Evolutionary conservation across 2,797 vertebrate species (phyloP), one percentile per base, ranked within the genome.

Genomic region (Pyrocephalus nanus): DNA sequence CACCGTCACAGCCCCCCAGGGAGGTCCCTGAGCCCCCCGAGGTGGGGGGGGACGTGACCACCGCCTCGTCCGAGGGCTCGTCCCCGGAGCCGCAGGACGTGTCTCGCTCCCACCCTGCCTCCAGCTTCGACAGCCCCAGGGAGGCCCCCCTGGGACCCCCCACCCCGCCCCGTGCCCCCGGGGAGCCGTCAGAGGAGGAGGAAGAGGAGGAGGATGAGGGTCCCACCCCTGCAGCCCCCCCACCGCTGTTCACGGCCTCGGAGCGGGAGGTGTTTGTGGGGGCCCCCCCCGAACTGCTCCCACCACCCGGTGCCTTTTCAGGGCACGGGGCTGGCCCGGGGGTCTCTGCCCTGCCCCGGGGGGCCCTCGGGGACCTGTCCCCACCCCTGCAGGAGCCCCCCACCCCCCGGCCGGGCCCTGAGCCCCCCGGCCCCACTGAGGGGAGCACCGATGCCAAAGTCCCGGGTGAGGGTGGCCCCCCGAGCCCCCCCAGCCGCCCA

Each of bases 241-340:
- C n/a, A 0, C 7, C 10, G 11, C 11, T 42, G 4, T 95, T 95
- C 92, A 93, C 86, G 1, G 96, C 96, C 36, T 94, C 96, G 8
- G 93, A 95, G 72, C 81, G 51, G 51, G 61, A 94, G 87, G 94
- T 96, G 15, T 97, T 80, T 5, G 53, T 96, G 79, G 88, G 80
- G 29, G 30, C 54, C 34, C 69, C 69, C 66, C 73, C 43, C 10
- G 26, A 61, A 22, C 89, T 32, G 66, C 77, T 73, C 9, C 72
- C 34, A 67, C 47, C 94, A 40, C 21, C 91, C 21, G 86, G 94
- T 95, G 95, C 96, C 95, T 97, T 97, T n/a, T 26, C 9, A 38
- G 86, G 38, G 78, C 21, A 29, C 26, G 36, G 51, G 77, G 43
- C 13, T 30, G 38, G 38, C 51, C 40, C 18, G 40, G 69, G 69